Conservation (phyloP, 2,113 vertebrate species). For the Cyphomyrus plagiostoma region DNA sequence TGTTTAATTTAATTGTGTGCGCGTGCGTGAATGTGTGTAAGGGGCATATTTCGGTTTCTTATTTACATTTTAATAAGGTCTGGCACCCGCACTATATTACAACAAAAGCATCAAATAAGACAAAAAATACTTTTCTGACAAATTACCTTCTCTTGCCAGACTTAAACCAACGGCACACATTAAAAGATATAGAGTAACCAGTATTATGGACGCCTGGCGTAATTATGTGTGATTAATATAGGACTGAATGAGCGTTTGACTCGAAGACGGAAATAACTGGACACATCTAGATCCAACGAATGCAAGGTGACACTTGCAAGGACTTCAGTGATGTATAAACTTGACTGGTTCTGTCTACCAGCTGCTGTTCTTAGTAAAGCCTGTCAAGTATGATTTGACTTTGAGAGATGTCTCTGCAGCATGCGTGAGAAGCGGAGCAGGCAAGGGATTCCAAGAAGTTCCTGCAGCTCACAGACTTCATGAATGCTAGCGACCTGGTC, state of each 20-base stretch:
- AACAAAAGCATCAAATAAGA: not conserved
- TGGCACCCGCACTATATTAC: not conserved
- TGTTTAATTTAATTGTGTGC: slow-evolving; percentile 18
- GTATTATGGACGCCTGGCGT: not conserved
- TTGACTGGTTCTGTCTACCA: slow-evolving; percentile 4
- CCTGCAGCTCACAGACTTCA: not conserved
- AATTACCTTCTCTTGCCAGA: not conserved
- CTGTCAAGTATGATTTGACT: not conserved
- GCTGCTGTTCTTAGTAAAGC: slow-evolving; percentile 3
- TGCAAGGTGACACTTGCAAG: slow-evolving; percentile 10
- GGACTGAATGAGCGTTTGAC: not conserved
- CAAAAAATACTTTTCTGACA: not conserved
- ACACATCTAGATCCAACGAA: not conserved
- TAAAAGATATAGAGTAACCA: not conserved
- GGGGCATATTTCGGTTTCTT: not conserved
- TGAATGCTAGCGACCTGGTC: not conserved
- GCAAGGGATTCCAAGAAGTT: not conserved
- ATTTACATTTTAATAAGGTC: slow-evolving; percentile 7
- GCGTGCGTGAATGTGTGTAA: slow-evolving; percentile 1
- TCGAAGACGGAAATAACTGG: not conserved
- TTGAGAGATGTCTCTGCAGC: not conserved
- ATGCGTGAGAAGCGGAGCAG: not conserved
- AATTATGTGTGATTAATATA: not conserved
- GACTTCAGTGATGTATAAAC: slow-evolving; percentile 1
- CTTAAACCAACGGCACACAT: not conserved